Evolutionary conservation across 2,888 invertebrate species (phyloP).

Genomic region (Diogma glabrata): DNA sequence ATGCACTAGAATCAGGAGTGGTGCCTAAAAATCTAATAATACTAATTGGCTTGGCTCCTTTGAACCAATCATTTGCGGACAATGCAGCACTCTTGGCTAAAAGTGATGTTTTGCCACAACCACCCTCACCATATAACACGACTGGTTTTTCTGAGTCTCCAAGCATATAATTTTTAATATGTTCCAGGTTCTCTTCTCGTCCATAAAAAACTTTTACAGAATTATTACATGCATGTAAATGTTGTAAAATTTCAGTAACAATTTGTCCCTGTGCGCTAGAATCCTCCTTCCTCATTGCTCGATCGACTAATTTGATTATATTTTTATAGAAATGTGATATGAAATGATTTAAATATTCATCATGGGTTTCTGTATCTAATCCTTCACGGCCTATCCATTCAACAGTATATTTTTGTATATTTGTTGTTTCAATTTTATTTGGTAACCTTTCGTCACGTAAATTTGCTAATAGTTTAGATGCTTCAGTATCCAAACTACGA

Average conservation of each 20-base stretch:
- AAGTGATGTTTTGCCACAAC: conserved; percentile 95
- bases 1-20: conserved; percentile 90
- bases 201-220: conserved; percentile 91
- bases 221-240: conserved; percentile 90
- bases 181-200: conserved; percentile 70
- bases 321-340: conserved; percentile 90
- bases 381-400: conserved; percentile 97
- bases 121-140: conserved; percentile 87
- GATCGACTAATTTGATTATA: conserved; percentile 81
- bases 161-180: conserved; percentile 71
- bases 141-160: conserved; percentile 78
- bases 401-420: conserved; percentile 83
- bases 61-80: conserved; percentile 61
- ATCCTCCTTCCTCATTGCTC: conserved; percentile 91
- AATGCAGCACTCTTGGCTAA: conserved; percentile 83
- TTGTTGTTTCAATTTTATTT: conserved; percentile 76
- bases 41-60: conserved; percentile 66
- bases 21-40: conserved; percentile 90
- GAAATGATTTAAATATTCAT: conserved; percentile 88
- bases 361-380: conserved; percentile 81
- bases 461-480: conserved; percentile 77
- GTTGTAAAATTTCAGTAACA: conserved; percentile 86
- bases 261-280: conserved; percentile 88
- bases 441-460: conserved; percentile 83
- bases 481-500: conserved; percentile 84